These are phyloP conservation scores for Chydorus sphaericus DNA, from an alignment of 2,888 invertebrate genomes.

Conservation along the genomic window DNA sequence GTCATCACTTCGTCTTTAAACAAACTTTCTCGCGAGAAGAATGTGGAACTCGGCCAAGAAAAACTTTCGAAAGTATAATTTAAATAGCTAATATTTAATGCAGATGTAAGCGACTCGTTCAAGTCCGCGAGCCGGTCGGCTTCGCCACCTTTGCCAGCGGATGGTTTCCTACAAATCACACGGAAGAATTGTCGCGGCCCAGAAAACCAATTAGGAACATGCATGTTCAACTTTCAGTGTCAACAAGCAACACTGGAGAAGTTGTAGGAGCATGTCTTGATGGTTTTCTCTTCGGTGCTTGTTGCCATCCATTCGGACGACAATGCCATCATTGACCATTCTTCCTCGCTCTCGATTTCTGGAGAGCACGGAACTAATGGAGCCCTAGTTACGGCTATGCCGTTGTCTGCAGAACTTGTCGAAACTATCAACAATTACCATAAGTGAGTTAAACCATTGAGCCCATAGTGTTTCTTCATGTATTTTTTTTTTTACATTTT, in stretches of 20 bases:
- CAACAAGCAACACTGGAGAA: conserved; percentile 63
- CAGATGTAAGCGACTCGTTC: background rate
- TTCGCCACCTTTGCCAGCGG: background rate
- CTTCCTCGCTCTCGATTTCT: conserved; percentile 6
- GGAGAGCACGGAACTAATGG: conserved; percentile 7
- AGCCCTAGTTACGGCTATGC: conserved; percentile 15
- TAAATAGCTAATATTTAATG: background rate
- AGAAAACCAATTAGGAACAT: conserved; percentile 50
- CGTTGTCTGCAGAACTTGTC: too few relatives aligned
- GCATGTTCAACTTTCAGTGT: conserved; percentile 90
- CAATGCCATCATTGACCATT: conserved; percentile 6
- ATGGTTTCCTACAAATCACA: conserved; percentile 10
- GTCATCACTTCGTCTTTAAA: too few relatives aligned
- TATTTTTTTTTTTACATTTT: too few relatives aligned
- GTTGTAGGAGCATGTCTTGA: conserved; percentile 85
- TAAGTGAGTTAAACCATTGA: too few relatives aligned
- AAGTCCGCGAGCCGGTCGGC: background rate
- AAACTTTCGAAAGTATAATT: background rate
- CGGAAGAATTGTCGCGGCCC: conserved; percentile 19
- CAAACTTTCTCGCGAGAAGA: too few relatives aligned
- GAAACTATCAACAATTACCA: too few relatives aligned
- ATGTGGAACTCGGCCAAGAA: background rate
- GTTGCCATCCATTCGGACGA: conserved; percentile 52
- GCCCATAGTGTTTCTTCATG: too few relatives aligned
- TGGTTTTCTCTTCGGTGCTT: conserved; percentile 80